Conservation (phyloP, 2,888 invertebrate genomes). For the Ptychoptera contaminata region DNA sequence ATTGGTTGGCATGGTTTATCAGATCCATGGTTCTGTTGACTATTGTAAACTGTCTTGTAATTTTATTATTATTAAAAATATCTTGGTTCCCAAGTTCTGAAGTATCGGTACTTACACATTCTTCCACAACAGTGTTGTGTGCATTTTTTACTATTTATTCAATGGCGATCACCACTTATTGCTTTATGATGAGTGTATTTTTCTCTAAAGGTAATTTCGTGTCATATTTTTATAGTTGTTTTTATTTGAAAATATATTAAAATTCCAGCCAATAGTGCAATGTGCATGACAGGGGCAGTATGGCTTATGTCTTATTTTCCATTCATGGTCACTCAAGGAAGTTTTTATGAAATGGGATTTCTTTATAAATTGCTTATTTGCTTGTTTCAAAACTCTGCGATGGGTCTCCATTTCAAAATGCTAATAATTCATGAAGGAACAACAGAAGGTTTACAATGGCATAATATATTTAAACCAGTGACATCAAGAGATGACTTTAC, state of each 20-base stretch:
- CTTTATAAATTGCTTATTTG: constrained; percentile 44
- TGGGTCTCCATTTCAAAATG: constrained; percentile 63
- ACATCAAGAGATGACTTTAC: too few species aligned
- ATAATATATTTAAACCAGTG: too few species aligned
- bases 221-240: too few species aligned
- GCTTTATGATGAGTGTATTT: constrained; percentile 58
- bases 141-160: constrained; percentile 53
- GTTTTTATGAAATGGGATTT: constrained; percentile 46
- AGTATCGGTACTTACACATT: constrained; percentile 46
- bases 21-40: constrained; percentile 51
- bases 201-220: constrained; percentile 41
- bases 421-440: constrained; percentile 47
- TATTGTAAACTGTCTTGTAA: constrained; percentile 37
- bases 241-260: background rate
- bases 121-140: constrained; percentile 47
- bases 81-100: constrained; percentile 34
- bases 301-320: constrained; percentile 66
- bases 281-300: constrained; percentile 55
- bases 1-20: constrained; percentile 70
- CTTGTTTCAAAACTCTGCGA: constrained; percentile 59
- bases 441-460: too few species aligned
- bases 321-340: constrained; percentile 46
- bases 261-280: constrained; percentile 67
- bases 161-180: constrained; percentile 50
- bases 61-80: constrained; percentile 37